Base-by-base conservation (phyloP, 2,888 invertebrate species). In the Petrophora chlorosata region DNA sequence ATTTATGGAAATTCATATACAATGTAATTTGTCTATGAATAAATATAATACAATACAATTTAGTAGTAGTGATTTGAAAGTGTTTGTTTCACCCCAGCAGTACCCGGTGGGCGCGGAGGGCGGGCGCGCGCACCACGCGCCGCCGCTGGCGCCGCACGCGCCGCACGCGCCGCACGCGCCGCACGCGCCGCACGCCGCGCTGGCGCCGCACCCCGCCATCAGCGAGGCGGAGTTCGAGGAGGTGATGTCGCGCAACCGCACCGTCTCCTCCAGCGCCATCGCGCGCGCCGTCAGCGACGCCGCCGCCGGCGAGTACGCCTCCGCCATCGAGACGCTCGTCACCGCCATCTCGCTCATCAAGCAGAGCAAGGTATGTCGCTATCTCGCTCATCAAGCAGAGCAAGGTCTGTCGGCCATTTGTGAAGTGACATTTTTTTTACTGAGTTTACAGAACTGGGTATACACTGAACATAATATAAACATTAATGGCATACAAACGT, bases 301-400 rank as follows among this genome's bases (percentile, higher is more conserved):
- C 2, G 98, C 98, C 29, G 97, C 98, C 46, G 98, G 99, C 5
- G 99, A 99, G 87, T 98, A 97, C 87, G 97, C 98, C 1, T 98
- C 98, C 82, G 99, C 99, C 36, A 98, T 99, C 56, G 99, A 99
- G 90, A 99, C 99, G 2, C 92, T 99, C 57, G 98, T 99, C 49
- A 99, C 99, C 0, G 99, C 99, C 4, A 99, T 99, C 70, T 98
- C 99, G 5, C 92, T 99, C 46, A 99, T 99, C 65, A 99, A 99
- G 81, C 99, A 99, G 91, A 99, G 99, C 44, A 97, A 98, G 90
- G 94, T 92, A 38, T 73, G 79, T 15, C 0, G n/a, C n/a, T n/a
- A 9, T 22, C 8, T 2, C 5, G 22, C 22, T 5, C 3, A 8
- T 22, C 7, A 22, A 29, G 5, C 9, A n/a, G n/a, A n/a, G n/a